Evolutionary conservation across 2,888 invertebrate species (phyloP).

Genomic region (Sinopyrophorus schimmeli): DNA sequence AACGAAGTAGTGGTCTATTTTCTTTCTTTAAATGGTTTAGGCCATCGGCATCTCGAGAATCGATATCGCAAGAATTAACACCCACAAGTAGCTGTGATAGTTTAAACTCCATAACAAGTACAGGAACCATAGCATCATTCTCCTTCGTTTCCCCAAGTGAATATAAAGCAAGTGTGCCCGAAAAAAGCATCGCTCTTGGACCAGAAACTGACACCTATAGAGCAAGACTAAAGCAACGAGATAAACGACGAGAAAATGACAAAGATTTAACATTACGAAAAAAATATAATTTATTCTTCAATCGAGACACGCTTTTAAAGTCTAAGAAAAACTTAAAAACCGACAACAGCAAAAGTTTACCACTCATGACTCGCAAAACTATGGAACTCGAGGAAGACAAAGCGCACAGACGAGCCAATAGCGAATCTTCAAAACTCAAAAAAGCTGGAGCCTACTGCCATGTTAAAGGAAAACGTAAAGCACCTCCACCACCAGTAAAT

Average conservation of each 20-base stretch:
- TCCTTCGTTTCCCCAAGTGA: conserved; percentile 65
- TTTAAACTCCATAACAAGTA: conserved; percentile 70
- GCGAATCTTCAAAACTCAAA: conserved; percentile 63
- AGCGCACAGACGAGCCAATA: conserved; percentile 62
- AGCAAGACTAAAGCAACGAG: conserved; percentile 63
- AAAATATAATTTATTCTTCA: conserved; percentile 65
- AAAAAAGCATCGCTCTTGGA: conserved; percentile 57
- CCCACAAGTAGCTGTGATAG: conserved; percentile 62
- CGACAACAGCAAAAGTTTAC: conserved; percentile 52
- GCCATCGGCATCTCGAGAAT: conserved; percentile 55
- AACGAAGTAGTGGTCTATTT: conserved; percentile 58
- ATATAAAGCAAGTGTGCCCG: conserved; percentile 54
- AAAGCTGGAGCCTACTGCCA: conserved; percentile 63
- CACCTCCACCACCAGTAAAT: conserved; percentile 68
- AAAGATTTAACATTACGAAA: conserved; percentile 65
- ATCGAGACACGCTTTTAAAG: conserved; percentile 46
- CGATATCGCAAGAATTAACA: conserved; percentile 44
- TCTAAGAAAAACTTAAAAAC: conserved; percentile 40
- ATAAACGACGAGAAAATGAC: conserved; percentile 62
- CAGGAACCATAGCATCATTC: conserved; percentile 73
- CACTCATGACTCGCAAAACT: conserved; percentile 50
- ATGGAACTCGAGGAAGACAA: conserved; percentile 39
- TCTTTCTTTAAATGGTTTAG: conserved; percentile 77
- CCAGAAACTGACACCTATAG: conserved; percentile 68
- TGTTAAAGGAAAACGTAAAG: conserved; percentile 76